Evolutionary conservation across 2,888 invertebrate species (phyloP).

Genomic region (Nebria salina): DNA sequence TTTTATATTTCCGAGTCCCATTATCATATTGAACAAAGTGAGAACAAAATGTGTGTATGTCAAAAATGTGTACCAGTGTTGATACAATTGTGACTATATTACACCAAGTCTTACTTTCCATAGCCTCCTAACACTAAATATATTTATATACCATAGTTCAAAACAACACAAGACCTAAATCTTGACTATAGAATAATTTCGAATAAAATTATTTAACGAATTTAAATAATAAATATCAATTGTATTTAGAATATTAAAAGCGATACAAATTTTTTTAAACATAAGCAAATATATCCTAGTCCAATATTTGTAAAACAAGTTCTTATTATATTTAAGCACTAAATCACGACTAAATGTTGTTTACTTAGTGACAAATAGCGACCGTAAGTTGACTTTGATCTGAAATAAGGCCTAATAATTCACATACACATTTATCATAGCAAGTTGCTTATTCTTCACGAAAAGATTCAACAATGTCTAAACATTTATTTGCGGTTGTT

Average conservation of each 20-base stretch:
- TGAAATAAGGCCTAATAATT: background rate
- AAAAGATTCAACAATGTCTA: conserved; percentile 9
- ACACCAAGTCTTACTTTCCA: background rate
- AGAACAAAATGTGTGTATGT: background rate
- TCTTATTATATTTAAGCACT: background rate
- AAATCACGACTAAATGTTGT: background rate
- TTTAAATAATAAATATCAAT: too few species aligned
- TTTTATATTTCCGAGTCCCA: conserved; percentile 12
- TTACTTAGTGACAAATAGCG: conserved; percentile 7
- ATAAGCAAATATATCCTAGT: background rate
- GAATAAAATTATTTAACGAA: background rate
- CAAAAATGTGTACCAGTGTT: background rate
- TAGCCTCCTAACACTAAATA: background rate
- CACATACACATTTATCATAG: background rate
- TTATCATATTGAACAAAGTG: conserved; percentile 9
- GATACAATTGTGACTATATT: background rate
- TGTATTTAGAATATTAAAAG: too few species aligned
- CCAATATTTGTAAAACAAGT: background rate
- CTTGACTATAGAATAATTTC: background rate
- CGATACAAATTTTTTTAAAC: too few species aligned
- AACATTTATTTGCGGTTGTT: conserved; percentile 2
- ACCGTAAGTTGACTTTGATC: conserved; percentile 3
- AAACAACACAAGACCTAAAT: background rate
- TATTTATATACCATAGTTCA: too few species aligned
- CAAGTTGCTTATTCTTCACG: background rate